These are phyloP conservation scores for Hipparchia semele DNA, from an alignment of 2,888 invertebrate genomes.

Conservation along the genomic window DNA sequence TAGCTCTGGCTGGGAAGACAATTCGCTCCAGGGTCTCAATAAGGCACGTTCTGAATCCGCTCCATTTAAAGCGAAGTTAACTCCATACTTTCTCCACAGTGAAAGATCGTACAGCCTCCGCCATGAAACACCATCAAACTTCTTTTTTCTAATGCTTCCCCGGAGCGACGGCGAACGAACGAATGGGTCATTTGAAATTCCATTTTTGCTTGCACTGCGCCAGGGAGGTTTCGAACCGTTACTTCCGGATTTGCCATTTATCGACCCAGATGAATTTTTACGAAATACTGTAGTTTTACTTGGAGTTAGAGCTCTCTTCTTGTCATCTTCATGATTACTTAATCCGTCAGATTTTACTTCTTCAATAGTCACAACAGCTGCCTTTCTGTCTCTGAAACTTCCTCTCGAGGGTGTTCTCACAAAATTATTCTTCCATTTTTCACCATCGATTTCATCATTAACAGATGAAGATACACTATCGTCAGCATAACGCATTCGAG, in stretches of 20 bases:
- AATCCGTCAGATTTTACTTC: conserved; percentile 74
- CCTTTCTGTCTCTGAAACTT: conserved; percentile 74
- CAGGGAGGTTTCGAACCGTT: conserved; percentile 75
- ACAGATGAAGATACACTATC: conserved; percentile 64
- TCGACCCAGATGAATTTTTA: conserved; percentile 60
- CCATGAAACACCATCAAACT: conserved; percentile 78
- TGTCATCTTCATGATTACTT: conserved; percentile 67
- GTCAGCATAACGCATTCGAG: conserved; percentile 83
- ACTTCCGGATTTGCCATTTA: conserved; percentile 58
- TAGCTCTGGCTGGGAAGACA: conserved; percentile 64
- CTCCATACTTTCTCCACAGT: conserved; percentile 79
- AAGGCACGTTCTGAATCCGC: conserved; percentile 71
- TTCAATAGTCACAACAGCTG: conserved; percentile 76
- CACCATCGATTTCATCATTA: conserved; percentile 75
- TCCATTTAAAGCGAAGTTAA: conserved; percentile 71
- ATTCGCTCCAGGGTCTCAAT: conserved; percentile 69
- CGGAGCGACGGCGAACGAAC: conserved; percentile 70
- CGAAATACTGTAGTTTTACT: conserved; percentile 60
- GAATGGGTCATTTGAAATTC: conserved; percentile 62
- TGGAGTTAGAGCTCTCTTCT: conserved; percentile 59
- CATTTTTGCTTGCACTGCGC: conserved; percentile 70
- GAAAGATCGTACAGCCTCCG: conserved; percentile 82
- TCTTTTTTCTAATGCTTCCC: conserved; percentile 71
- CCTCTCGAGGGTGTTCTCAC: conserved; percentile 66
- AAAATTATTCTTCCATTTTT: conserved; percentile 67